Base-by-base conservation (phyloP, 2,113 vertebrate species). In the Helogale parvula region DNA sequence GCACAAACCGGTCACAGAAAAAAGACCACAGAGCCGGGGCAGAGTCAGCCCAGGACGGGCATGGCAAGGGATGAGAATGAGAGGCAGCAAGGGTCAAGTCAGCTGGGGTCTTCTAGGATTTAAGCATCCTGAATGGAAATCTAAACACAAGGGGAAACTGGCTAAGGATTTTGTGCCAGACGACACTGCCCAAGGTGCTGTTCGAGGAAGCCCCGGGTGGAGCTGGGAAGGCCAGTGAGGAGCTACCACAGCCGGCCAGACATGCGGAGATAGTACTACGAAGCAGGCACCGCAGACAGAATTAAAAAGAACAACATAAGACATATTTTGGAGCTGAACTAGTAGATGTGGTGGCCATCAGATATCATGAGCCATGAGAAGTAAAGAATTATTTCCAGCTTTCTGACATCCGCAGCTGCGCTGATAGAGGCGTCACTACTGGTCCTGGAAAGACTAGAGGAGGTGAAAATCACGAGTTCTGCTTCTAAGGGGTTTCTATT, bases 211-310 rank as follows among this genome's bases (percentile, higher is more conserved):
- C 9, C 50, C 17, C 25, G 23, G 80, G 19, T 2, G 2, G 52
- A 31, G 17, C 3, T 21, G 29, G 47, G 83, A 12, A 95, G 69
- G 38, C 23, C 33, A 74, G n/a, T 2, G 2, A 74, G 69, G 83
- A 68, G 54, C 29, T n/a, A 50, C 4, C 35, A 7, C n/a, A 31
- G 7, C 2, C 25, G 47, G 9, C 57, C 45, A 71, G 60, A n/a
- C 35, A 38, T 1, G 4, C 23, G 25, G 25, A 71, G 17, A 41
- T 2, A 31, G 19, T 31, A 23, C 79, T 54, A 0, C 0, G 7
- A 91, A 2, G 10, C 7, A 45, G 27, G 79, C 21, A 35, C 7
- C 54, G 52, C n/a, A 80, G 82, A 38, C 0, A 19, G 47, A 47
- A 35, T 17, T 47, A 15, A 74, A 45, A 77, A 38, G 57, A 68